These are phyloP conservation scores for Drosophila virilis DNA, from an alignment of 1,140 invertebrate genomes.

Conservation along the genomic window DNA sequence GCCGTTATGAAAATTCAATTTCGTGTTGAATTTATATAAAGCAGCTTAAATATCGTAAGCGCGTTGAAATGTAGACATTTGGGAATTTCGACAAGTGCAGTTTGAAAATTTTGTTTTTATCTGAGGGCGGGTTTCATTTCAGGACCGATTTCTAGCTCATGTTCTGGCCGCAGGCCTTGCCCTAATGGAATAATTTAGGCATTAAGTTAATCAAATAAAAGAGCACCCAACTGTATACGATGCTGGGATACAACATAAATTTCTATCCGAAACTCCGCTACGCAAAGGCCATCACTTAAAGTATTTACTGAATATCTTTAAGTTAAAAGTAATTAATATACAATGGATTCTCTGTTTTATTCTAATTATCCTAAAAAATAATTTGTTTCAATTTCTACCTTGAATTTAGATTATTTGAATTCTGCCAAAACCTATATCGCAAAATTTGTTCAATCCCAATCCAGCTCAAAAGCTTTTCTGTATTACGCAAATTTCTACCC, in stretches of 20 bases:
- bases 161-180: slow-evolving; percentile 58
- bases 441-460: slow-evolving; percentile 45
- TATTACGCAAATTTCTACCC: slow-evolving; percentile 54
- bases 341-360: neutral
- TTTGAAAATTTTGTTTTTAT: slow-evolving; percentile 29
- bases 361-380: neutral
- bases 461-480: slow-evolving; percentile 43
- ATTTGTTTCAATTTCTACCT: too few species aligned
- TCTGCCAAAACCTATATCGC: too few species aligned
- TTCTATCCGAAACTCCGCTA: slow-evolving; percentile 9
- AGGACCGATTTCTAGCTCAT: slow-evolving; percentile 38
- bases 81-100: slow-evolving; percentile 75
- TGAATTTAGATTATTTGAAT: too few species aligned
- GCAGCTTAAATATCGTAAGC: slow-evolving; percentile 80
- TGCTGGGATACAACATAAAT: slow-evolving; percentile 9
- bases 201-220: slow-evolving; percentile 62
- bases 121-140: slow-evolving; percentile 37
- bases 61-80: slow-evolving; percentile 78
- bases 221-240: slow-evolving; percentile 1
- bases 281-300: slow-evolving; percentile 14
- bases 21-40: slow-evolving; percentile 83
- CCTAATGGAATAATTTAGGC: slow-evolving; percentile 71
- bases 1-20: slow-evolving; percentile 83
- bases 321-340: neutral
- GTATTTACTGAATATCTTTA: neutral